Percentiles rank a stretch among this genome's conserved stretches.
Conservation (phyloP, 2,888 invertebrate species). For the Unio delphinus region DNA sequence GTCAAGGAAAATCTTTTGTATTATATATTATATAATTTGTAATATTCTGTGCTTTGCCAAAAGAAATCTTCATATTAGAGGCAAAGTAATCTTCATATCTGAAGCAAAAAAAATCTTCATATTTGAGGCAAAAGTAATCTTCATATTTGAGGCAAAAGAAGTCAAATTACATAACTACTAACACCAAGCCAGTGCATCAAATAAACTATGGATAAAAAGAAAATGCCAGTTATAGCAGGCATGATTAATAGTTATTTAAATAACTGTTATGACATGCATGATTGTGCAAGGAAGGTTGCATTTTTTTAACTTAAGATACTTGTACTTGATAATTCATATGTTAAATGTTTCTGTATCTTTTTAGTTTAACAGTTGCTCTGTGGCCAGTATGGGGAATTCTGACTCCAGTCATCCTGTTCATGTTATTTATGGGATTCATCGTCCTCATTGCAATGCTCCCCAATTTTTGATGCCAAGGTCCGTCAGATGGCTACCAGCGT, state of each 20-base stretch:
- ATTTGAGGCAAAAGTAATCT: no score
- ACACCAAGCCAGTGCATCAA: no score
- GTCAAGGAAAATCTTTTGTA: no score
- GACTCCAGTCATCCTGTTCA: constrained; percentile 65
- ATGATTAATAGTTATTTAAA: no score
- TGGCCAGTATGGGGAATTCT: constrained; percentile 70
- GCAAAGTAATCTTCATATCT: no score
- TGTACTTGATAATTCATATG: neutral
- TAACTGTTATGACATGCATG: no score
- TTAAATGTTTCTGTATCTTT: constrained; percentile 31
- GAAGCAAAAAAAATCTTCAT: no score
- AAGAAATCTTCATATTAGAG: no score
- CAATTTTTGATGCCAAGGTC: constrained; percentile 31
- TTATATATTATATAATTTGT: no score
- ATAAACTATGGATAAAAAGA: neutral
- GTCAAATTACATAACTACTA: no score
- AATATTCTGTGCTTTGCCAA: no score
- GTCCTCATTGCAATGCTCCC: constrained; percentile 67
- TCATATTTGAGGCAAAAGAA: no score
- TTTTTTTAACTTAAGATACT: neutral
- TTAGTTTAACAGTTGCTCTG: constrained; percentile 65
- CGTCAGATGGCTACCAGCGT: neutral
- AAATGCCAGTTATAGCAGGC: neutral
- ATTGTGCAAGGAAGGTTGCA: neutral
- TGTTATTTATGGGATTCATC: constrained; percentile 68